phyloP scores from a whole-genome alignment of 1,140 invertebrate genomes.

The Neocloeon triangulifer region DNA sequence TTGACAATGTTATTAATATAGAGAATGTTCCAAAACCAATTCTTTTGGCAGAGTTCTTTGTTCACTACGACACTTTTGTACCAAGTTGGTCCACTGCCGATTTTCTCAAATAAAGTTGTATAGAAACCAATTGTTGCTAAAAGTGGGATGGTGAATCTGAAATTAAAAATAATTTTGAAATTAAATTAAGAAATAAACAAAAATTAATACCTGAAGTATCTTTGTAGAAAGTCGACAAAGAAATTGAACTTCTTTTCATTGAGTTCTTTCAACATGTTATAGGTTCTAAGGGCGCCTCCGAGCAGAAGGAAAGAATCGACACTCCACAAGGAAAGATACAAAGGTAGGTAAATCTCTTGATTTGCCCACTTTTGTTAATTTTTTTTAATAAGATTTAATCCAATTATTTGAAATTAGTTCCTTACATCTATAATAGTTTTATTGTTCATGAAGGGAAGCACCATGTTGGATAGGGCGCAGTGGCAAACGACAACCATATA shows the following conservation, averaged over 20 bases:
- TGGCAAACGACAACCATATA: too few species aligned
- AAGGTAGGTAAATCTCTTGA: too few species aligned
- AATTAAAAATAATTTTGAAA: too few species aligned
- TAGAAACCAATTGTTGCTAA: constrained; percentile 39
- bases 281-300: constrained; percentile 6
- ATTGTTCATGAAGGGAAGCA: too few species aligned
- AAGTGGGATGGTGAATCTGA: constrained; percentile 48
- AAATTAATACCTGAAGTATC: constrained; percentile 3
- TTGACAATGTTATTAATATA: constrained; percentile 85
- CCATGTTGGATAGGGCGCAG: too few species aligned
- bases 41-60: constrained; percentile 35
- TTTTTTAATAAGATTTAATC: too few species aligned
- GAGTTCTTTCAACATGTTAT: constrained; percentile 3
- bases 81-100: constrained; percentile 43
- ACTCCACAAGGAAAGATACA: too few species aligned
- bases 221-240: neutral
- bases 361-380: too few species aligned
- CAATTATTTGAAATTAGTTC: too few species aligned
- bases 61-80: constrained; percentile 28
- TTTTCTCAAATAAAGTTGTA: constrained; percentile 35
- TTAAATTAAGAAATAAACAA: too few species aligned
- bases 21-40: constrained; percentile 67
- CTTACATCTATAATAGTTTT: too few species aligned
- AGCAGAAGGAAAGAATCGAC: constrained; percentile 8
- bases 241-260: constrained; percentile 1